Conservation (phyloP, 2,797 vertebrate genomes). For the Megalops cyprinoides region DNA sequence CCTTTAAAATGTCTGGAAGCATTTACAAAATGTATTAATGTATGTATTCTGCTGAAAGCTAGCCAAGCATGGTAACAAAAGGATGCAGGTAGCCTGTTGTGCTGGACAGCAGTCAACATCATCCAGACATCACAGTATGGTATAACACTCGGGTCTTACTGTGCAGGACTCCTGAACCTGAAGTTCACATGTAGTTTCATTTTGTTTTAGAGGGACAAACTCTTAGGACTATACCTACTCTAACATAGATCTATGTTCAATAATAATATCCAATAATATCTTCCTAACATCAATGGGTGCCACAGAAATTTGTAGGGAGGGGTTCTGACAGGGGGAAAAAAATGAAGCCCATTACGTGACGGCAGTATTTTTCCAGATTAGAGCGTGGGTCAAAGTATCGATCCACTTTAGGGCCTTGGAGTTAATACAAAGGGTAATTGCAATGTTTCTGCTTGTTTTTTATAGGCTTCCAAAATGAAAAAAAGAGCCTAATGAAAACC, state of each 20-base stretch:
- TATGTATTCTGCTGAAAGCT: too few relatives aligned
- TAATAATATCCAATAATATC: background rate
- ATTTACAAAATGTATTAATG: too few relatives aligned
- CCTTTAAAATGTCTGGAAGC: too few relatives aligned
- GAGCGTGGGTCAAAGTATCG: constrained; percentile 11
- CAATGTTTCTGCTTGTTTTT: constrained; percentile 7
- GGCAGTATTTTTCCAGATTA: constrained; percentile 24
- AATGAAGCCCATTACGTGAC: background rate
- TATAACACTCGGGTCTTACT: too few relatives aligned
- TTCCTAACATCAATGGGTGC: background rate
- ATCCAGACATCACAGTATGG: too few relatives aligned
- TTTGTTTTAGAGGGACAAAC: too few relatives aligned
- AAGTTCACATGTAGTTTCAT: too few relatives aligned
- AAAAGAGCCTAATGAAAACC: constrained; percentile 15
- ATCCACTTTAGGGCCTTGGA: constrained; percentile 20
- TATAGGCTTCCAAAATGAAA: constrained; percentile 23
- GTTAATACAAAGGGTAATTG: constrained; percentile 29
- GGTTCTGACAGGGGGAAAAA: constrained; percentile 8
- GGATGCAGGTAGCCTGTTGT: too few relatives aligned
- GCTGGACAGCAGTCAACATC: too few relatives aligned
- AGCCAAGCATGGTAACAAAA: too few relatives aligned
- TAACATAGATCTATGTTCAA: background rate
- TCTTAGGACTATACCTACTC: too few relatives aligned
- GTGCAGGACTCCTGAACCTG: too few relatives aligned
- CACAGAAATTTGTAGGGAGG: background rate